Conservation (phyloP, 2,797 vertebrate species). For the Australoheros facetus region DNA sequence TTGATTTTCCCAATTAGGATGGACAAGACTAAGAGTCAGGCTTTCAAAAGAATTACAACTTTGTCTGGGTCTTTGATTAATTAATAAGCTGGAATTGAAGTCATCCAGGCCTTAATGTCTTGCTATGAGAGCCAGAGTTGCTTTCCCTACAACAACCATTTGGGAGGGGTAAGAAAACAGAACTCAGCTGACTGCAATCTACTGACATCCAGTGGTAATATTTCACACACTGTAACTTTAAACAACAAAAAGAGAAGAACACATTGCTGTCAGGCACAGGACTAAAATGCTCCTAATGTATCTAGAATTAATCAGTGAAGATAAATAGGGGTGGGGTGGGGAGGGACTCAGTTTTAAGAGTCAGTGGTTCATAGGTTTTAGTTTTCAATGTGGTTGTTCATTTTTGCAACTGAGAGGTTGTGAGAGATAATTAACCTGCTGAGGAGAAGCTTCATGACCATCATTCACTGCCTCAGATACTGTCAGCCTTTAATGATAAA, state of each 20-base stretch:
- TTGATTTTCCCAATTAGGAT: no score
- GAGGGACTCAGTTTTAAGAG: not conserved
- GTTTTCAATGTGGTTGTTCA: not conserved
- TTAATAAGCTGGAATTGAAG: no score
- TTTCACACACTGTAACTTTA: no score
- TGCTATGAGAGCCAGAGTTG: no score
- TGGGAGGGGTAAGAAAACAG: no score
- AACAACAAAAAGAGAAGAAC: not conserved
- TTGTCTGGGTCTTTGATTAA: no score
- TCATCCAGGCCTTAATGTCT: no score
- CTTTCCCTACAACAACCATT: no score
- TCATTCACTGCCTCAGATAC: constrained; percentile 16
- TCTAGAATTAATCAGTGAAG: not conserved
- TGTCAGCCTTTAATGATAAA: constrained; percentile 41
- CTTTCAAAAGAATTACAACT: no score
- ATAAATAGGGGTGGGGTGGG: not conserved
- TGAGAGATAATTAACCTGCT: not conserved
- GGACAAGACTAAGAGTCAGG: no score
- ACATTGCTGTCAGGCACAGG: not conserved
- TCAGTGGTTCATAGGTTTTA: not conserved
- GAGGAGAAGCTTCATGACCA: constrained; percentile 7
- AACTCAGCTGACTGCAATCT: no score
- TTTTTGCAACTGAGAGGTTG: not conserved
- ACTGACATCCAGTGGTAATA: no score
- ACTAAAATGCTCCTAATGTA: not conserved